phyloP scores from a whole-genome alignment of 1,140 invertebrate species.

The Panagrolaimus sp. region DNA sequence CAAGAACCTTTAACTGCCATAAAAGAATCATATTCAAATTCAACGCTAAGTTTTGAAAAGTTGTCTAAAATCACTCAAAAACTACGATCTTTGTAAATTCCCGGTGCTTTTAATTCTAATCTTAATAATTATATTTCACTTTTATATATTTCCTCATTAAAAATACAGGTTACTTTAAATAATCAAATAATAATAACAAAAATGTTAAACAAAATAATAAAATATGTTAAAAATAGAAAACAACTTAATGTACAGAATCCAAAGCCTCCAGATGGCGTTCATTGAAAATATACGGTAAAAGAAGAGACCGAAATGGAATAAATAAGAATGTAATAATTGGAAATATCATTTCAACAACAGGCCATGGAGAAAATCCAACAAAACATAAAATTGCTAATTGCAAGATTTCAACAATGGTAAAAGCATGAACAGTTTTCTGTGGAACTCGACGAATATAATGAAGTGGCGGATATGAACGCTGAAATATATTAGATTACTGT shows the following conservation, averaged over 20 bases:
- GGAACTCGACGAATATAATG: conserved; percentile 63
- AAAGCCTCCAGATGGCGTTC: conserved; percentile 60
- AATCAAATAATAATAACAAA: no score
- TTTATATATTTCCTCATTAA: no score
- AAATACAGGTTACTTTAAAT: no score
- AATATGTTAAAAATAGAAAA: no score
- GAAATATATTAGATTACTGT: conserved; percentile 30
- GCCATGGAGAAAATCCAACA: conserved; percentile 61
- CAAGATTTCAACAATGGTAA: conserved; percentile 61
- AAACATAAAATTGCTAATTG: conserved; percentile 61
- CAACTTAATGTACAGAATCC: conserved; percentile 44
- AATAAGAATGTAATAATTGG: conserved; percentile 62
- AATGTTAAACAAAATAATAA: no score
- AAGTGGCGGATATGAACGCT: conserved; percentile 62
- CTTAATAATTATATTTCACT: no score
- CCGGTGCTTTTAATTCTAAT: no score
- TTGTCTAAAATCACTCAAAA: background rate
- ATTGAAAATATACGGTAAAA: conserved; percentile 60
- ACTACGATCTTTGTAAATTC: no score
- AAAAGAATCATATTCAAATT: no score
- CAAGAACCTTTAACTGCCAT: no score
- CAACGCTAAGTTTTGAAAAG: background rate
- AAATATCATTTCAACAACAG: conserved; percentile 62
- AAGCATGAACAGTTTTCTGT: conserved; percentile 61
- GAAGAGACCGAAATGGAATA: conserved; percentile 61